Base-by-base conservation (phyloP, 1,140 invertebrate species). In the Pseudomyrmex concolor region DNA sequence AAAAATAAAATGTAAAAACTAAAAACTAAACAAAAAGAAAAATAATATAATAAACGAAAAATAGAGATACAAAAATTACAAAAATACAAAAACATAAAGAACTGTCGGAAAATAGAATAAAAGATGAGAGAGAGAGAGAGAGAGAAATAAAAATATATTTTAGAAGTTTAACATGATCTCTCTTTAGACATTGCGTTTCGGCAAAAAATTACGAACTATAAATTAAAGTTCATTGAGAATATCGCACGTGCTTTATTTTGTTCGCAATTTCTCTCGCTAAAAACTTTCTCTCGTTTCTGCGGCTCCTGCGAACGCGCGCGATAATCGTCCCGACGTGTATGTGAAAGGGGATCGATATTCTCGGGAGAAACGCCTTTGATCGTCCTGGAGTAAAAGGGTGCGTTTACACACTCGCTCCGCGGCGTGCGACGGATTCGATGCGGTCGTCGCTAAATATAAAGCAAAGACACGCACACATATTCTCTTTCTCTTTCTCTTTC, bases 371-470 rank as follows among this genome's bases (percentile, higher is more conserved):
- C 64, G 85, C 57, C 73, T 84, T 84, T 80, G 81, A 87, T 86
- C 74, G 70, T 10, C 64, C 48, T 74, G 51, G 55, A 77, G 67
- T 51, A 50, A 72, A 72, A 86, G 89, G 83, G 86, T 63, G 85
- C 86, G 85, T 84, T 85, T 63, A 63, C 68, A 54, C 50, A 57
- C 50, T 54, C 43, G 54, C 2, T 54, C 76, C 85, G 76, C 85
- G 87, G 81, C 85, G 66, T 22, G 48, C 66, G 77, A 83, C 25
- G 51, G 43, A 87, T 88, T 86, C 89, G 72, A 87, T 78, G 84
- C 88, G 72, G 74, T 83, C 83, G 74, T 3, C 43, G 91, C 91
- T 93, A 93, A 92, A 93, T 93, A 92, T 93, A 93, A 92, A 93
- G 89, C 86, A 76, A 88, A 87, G 89, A 91, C 80, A 34, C 34